phyloP scores from a whole-genome alignment of 2,797 vertebrate genomes.

The Hydrophis major region DNA sequence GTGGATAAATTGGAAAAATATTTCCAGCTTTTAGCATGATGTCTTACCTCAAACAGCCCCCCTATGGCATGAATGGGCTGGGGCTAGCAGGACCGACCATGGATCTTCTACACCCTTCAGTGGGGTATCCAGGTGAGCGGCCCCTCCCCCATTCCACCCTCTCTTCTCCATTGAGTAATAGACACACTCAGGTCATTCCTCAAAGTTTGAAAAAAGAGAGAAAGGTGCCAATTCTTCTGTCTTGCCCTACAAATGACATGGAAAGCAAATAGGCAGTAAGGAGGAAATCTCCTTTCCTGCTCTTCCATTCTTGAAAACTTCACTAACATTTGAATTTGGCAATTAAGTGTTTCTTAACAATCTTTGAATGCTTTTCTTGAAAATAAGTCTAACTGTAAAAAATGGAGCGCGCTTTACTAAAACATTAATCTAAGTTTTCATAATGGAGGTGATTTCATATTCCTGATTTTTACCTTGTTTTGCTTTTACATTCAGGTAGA shows the following conservation, averaged over 20 bases:
- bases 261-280: background rate
- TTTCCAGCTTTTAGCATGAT: slow-evolving; percentile 91
- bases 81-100: slow-evolving; percentile 90
- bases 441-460: background rate
- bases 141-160: background rate
- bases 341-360: background rate
- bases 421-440: background rate
- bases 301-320: background rate
- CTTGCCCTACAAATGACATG: no score
- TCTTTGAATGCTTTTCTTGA: background rate
- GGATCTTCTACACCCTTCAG: slow-evolving; percentile 93
- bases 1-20: slow-evolving; percentile 50
- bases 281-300: background rate
- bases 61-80: slow-evolving; percentile 94
- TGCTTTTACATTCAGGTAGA: background rate
- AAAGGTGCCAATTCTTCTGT: background rate
- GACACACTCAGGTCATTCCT: background rate
- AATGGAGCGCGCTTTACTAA: background rate
- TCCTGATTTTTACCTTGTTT: background rate
- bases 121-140: slow-evolving; percentile 89
- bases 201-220: background rate
- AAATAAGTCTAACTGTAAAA: background rate
- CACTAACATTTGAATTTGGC: background rate
- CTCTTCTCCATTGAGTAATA: background rate
- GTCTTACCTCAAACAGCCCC: slow-evolving; percentile 99